Base-by-base conservation (phyloP, 2,888 invertebrate genomes). In the Nysson spinosus region DNA sequence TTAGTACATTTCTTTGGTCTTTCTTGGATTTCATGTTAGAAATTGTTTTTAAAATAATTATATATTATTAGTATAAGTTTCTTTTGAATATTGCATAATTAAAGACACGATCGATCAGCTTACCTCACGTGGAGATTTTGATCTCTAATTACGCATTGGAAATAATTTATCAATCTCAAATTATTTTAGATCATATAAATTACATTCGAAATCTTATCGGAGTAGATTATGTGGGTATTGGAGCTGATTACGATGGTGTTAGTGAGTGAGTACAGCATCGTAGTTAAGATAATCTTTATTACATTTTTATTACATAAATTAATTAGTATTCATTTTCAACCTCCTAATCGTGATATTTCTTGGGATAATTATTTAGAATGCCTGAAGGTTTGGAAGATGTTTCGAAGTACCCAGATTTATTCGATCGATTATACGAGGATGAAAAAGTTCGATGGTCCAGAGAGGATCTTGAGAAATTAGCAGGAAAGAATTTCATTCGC, bases 171-270 rank as follows among this genome's bases (percentile, higher is more conserved):
- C 16, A 5, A 5, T 9, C 16, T 30, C 5, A 1, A 3, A 12
- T 17, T 4, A 35, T 83, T 80, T 32, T 65, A 90, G 90, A 85
- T 61, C 90, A 90, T 75, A 89, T 90, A 49, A 89, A 89, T 80
- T 85, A 90, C 66, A 89, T 90, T 63, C 86, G 87, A 20, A 82
- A 87, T 55, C 78, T 88, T 28, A 88, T 87, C 63, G 90, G 90
- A 14, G 77, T 88, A 6, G 88, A 90, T 69, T 85, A 89, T 63
- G 88, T 90, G 30, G 90, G 90, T 19, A 87, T 90, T 56, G 90
- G 90, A 9, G 88, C 87, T 4, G 90, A 89, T 75, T 90, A 86
- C 69, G 90, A 90, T 69, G 90, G 90, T 30, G 86, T 89, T 39
- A 63, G 32, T 1, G 26, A 54, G 88, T 88, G 80, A 81, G 79